Conservation (phyloP, 2,888 invertebrate genomes). For the Drosophila robusta region DNA sequence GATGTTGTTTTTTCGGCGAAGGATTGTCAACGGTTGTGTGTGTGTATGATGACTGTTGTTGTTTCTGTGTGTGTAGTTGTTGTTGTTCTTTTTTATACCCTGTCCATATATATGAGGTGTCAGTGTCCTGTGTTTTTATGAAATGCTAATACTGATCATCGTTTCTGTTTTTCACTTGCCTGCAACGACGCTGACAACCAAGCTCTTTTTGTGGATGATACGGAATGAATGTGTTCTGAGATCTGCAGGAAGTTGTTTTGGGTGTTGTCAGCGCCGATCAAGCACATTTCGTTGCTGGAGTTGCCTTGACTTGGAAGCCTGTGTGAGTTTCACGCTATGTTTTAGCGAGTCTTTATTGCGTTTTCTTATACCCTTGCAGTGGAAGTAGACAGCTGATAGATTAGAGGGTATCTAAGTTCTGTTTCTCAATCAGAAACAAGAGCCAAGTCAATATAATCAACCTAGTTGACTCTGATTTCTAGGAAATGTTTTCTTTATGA, state of each 20-base stretch:
- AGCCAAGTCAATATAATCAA: too few species aligned
- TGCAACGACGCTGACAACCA: constrained; percentile 34
- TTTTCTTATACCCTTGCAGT: constrained; percentile 18
- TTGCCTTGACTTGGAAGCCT: constrained; percentile 39
- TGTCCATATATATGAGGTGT: constrained; percentile 37
- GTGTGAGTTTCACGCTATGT: constrained; percentile 2
- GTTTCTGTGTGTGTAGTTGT: constrained; percentile 35
- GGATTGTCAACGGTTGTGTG: constrained; percentile 69
- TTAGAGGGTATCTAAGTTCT: neutral
- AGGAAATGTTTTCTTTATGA: too few species aligned
- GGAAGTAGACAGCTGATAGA: neutral
- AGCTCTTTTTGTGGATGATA: constrained; percentile 35
- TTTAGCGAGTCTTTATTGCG: constrained; percentile 19
- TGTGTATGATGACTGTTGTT: constrained; percentile 51
- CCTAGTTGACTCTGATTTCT: too few species aligned
- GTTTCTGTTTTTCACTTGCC: neutral
- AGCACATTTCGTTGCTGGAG: neutral
- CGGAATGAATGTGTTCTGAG: constrained; percentile 16
- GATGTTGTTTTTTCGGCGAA: constrained; percentile 36
- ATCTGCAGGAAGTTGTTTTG: constrained; percentile 25
- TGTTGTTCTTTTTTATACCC: constrained; percentile 41
- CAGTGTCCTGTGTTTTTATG: constrained; percentile 27
- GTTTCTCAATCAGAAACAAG: too few species aligned
- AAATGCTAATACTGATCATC: constrained; percentile 50
- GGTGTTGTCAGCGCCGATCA: constrained; percentile 27